Conservation (phyloP, 2,888 invertebrate genomes). For the Isoperla grammatica region DNA sequence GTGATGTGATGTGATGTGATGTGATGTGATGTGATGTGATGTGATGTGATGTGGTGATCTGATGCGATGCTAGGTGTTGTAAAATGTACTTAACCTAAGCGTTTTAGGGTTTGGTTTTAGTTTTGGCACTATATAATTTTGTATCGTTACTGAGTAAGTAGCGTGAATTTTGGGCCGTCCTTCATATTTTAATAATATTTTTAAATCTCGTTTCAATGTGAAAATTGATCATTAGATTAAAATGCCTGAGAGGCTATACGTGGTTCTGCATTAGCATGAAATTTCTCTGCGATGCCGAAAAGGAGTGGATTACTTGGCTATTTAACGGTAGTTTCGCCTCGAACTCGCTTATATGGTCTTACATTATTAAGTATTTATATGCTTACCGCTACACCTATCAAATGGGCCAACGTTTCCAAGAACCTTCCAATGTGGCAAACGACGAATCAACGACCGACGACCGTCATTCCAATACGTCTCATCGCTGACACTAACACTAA, state of each 20-base stretch:
- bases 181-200: slow-evolving; percentile 1
- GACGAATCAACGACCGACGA: too few relatives aligned
- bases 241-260: background rate
- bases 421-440: too few relatives aligned
- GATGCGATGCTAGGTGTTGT: too few relatives aligned
- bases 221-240: slow-evolving; percentile 8
- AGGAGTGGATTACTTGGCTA: background rate
- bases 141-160: background rate
- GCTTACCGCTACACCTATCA: background rate
- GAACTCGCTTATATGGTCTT: background rate
- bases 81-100: too few relatives aligned
- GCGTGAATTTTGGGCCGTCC: slow-evolving; percentile 1
- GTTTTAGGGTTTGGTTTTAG: too few relatives aligned
- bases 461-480: too few relatives aligned
- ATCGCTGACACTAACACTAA: too few relatives aligned
- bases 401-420: too few relatives aligned
- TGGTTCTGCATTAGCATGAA: background rate
- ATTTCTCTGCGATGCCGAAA: background rate
- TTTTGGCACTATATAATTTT: too few relatives aligned
- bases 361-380: background rate
- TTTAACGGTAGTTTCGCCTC: background rate
- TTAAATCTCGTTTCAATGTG: slow-evolving; percentile 6
- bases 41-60: too few relatives aligned
- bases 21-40: too few relatives aligned
- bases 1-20: too few relatives aligned